These are phyloP conservation scores for Oreochromis aureus DNA, from an alignment of 2,113 vertebrate genomes.

Conservation along the genomic window DNA sequence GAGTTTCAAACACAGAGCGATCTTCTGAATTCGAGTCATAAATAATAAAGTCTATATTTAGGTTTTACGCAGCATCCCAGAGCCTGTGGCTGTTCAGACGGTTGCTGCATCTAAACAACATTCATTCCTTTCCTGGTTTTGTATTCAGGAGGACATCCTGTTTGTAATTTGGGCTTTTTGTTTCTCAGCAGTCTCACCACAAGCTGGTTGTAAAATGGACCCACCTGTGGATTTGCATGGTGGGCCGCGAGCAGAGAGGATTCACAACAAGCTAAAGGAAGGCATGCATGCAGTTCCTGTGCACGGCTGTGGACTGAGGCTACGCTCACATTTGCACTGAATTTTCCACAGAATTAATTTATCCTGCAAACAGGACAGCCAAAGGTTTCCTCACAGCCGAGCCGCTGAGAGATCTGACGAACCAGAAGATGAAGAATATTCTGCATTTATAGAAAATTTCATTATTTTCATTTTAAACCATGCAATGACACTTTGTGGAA, in stretches of 20 bases:
- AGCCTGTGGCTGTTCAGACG: neutral
- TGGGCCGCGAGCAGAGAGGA: neutral
- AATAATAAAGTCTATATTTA: neutral
- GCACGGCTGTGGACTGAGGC: neutral
- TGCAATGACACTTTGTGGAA: neutral
- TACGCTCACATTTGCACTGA: conserved; percentile 9
- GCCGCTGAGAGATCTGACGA: neutral
- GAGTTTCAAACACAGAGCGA: neutral
- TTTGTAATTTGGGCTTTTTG: conserved; percentile 35
- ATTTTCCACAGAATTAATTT: conserved; percentile 8
- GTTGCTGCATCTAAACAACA: conserved; percentile 19
- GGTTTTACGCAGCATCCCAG: neutral
- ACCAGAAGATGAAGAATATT: accelerated
- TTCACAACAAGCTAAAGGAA: conserved; percentile 21
- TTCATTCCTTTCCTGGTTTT: neutral
- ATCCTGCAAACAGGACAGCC: neutral
- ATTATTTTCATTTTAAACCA: neutral
- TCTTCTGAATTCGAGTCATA: neutral
- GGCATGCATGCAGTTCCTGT: conserved; percentile 10
- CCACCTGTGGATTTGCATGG: conserved; percentile 49
- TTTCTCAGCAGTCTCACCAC: conserved; percentile 14
- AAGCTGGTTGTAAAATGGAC: conserved; percentile 26
- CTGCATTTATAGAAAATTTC: neutral
- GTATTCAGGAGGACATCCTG: conserved; percentile 15
- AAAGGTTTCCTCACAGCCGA: neutral